Evolutionary conservation across 2,888 invertebrate species (phyloP).

Genomic region (Spialia ferax): DNA sequence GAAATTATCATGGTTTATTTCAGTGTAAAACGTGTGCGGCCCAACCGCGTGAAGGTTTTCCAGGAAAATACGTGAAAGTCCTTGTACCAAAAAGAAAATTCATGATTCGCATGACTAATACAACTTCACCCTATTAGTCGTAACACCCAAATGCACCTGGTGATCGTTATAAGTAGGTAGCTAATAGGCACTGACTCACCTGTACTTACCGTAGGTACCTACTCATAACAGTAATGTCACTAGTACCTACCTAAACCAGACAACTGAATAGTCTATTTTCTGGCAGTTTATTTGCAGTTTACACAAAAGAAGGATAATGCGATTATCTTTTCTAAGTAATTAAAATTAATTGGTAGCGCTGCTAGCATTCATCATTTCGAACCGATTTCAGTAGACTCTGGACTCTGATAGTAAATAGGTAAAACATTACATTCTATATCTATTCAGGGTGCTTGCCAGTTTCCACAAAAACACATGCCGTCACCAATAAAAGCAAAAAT

Average conservation of each 20-base stretch:
- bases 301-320: too few relatives aligned
- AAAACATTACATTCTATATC: too few relatives aligned
- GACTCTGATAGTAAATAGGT: too few relatives aligned
- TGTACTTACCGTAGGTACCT: too few relatives aligned
- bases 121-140: conserved; percentile 60
- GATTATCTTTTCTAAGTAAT: too few relatives aligned
- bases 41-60: conserved; percentile 40
- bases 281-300: not conserved
- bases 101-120: conserved; percentile 61
- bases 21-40: conserved; percentile 66
- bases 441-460: conserved; percentile 4
- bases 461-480: not conserved
- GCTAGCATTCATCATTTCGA: too few relatives aligned
- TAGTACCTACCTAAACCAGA: too few relatives aligned
- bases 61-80: conserved; percentile 59
- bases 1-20: conserved; percentile 50
- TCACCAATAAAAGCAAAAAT: not conserved
- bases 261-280: too few relatives aligned
- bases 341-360: too few relatives aligned
- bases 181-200: too few relatives aligned
- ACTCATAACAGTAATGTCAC: too few relatives aligned
- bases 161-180: not conserved
- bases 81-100: conserved; percentile 64
- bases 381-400: too few relatives aligned
- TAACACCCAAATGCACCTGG: not conserved